Evolutionary conservation across 1,140 invertebrate genomes (phyloP).

Genomic region (Leptinotarsa defecta): DNA sequence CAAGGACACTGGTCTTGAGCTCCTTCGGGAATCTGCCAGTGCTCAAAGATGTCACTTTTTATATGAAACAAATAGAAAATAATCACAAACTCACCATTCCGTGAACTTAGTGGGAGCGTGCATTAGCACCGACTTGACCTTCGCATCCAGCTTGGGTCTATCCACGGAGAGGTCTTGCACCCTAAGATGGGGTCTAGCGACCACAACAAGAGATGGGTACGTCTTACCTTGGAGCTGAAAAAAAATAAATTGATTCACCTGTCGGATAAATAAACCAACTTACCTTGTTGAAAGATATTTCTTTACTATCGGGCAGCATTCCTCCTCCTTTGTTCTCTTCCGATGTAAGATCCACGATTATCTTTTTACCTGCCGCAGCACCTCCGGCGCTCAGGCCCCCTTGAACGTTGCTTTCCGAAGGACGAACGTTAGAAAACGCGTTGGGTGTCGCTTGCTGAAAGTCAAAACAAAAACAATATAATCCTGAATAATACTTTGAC

Average conservation of each 20-base stretch:
- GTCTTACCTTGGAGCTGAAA: conserved; percentile 76
- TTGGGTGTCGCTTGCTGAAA: not conserved
- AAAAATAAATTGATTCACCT: not conserved
- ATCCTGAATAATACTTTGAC: no score
- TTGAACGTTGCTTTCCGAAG: conserved; percentile 52
- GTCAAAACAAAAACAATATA: no score
- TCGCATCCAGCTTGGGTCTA: conserved; percentile 66
- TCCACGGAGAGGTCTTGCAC: conserved; percentile 66
- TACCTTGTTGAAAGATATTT: conserved; percentile 71
- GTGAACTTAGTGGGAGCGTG: conserved; percentile 79
- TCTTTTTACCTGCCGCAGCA: conserved; percentile 35
- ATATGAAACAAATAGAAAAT: not conserved
- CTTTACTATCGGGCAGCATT: conserved; percentile 67
- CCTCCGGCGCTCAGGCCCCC: conserved; percentile 44
- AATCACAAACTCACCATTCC: conserved; percentile 66
- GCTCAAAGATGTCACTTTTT: no score
- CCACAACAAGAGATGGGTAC: conserved; percentile 80
- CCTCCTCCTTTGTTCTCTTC: conserved; percentile 58
- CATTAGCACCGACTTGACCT: conserved; percentile 81
- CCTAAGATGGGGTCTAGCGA: conserved; percentile 75
- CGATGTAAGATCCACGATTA: conserved; percentile 65
- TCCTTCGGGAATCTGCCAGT: no score
- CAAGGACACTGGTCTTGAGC: no score
- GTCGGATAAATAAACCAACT: not conserved
- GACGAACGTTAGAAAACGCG: conserved; percentile 22